These are phyloP conservation scores for Drosophila eohydei DNA, from an alignment of 2,888 invertebrate species.

Conservation along the genomic window DNA sequence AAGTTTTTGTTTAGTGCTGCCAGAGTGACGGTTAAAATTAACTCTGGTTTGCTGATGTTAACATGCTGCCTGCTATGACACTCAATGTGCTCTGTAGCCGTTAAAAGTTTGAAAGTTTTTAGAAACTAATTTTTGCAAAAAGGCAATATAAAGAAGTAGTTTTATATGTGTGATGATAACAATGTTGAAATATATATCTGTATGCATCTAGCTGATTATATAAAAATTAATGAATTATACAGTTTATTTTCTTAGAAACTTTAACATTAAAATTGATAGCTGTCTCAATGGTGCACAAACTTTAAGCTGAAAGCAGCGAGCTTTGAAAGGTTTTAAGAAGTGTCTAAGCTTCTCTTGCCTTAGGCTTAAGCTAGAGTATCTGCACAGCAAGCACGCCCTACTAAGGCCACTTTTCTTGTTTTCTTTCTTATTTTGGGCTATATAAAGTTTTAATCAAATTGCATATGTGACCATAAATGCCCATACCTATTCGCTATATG, in stretches of 20 bases:
- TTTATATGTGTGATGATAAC: no score
- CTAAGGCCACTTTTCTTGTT: not conserved
- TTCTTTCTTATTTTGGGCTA: constrained; percentile 6
- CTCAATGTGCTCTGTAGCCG: not conserved
- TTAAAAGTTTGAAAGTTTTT: not conserved
- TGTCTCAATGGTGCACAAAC: no score
- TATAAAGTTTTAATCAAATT: constrained; percentile 56
- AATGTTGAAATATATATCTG: no score
- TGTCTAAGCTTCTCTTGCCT: not conserved
- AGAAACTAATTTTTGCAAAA: no score
- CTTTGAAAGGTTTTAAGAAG: no score
- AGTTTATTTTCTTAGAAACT: no score
- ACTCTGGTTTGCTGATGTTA: not conserved
- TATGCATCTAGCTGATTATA: no score
- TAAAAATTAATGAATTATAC: no score
- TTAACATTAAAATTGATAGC: no score
- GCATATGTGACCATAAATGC: constrained; percentile 48
- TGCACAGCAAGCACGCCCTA: not conserved
- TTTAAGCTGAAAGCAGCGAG: no score
- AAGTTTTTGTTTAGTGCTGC: not conserved
- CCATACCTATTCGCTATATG: not conserved
- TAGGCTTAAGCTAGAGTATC: no score
- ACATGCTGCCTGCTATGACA: constrained; percentile 10
- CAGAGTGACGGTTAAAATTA: constrained; percentile 15
- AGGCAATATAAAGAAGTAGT: no score